phyloP scores from a whole-genome alignment of 1,140 invertebrate genomes.

The Aphelinus certus region DNA sequence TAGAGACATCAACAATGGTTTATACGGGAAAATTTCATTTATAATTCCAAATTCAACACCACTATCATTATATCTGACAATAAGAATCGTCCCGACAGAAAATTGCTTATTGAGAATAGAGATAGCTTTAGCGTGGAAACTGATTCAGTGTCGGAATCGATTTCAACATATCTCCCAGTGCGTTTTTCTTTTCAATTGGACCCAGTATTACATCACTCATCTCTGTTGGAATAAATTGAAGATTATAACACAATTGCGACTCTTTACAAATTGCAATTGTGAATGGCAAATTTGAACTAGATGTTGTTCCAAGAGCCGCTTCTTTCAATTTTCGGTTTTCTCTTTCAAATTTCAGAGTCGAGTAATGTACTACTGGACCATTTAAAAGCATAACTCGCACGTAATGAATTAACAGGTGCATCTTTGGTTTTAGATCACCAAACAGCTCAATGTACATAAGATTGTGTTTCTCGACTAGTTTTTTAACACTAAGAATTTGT shows the following conservation, averaged over 20 bases:
- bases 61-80: too few species aligned
- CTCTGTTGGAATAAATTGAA: too few species aligned
- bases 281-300: background rate
- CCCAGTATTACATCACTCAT: too few species aligned
- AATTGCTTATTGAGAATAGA: too few species aligned
- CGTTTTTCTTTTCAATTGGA: too few species aligned
- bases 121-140: too few species aligned
- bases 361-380: slow-evolving; percentile 26
- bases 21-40: too few species aligned
- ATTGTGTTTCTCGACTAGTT: slow-evolving; percentile 19
- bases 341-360: slow-evolving; percentile 12
- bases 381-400: background rate
- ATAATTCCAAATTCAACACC: too few species aligned
- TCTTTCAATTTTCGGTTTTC: slow-evolving; percentile 29
- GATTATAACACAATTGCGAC: background rate
- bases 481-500: slow-evolving; percentile 10
- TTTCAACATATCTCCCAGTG: too few species aligned
- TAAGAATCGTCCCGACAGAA: too few species aligned
- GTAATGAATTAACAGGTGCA: slow-evolving; percentile 25
- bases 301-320: slow-evolving; percentile 7
- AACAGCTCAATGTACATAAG: slow-evolving; percentile 11
- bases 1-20: too few species aligned
- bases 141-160: too few species aligned
- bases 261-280: background rate
- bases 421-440: slow-evolving; percentile 26